Conservation (phyloP, 2,113 vertebrate species). For the Callithrix jacchus region DNA sequence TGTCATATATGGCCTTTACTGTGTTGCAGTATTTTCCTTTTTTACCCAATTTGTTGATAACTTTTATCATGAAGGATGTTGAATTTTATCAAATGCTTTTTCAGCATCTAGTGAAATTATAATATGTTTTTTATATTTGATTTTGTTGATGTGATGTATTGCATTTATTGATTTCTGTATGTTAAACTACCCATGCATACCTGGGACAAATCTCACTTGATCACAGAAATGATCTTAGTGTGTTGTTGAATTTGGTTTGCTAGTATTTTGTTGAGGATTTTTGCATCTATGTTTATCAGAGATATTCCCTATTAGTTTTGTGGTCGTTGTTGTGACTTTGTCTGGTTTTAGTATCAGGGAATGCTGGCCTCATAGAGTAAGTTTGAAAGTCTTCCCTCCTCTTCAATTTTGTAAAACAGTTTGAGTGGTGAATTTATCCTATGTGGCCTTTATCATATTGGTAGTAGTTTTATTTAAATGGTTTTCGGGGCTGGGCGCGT, state of each 20-base stretch:
- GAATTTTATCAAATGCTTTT: not conserved
- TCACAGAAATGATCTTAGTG: not conserved
- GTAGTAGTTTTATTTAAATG: too few species aligned
- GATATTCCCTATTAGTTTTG: too few species aligned
- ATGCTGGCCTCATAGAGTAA: not conserved
- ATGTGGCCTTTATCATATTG: too few species aligned
- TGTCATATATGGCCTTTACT: not conserved
- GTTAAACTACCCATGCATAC: not conserved
- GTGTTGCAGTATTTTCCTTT: not conserved
- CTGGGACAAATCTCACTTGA: not conserved
- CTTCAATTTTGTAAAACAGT: not conserved
- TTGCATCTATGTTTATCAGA: not conserved
- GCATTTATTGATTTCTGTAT: not conserved
- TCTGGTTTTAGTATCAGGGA: not conserved
- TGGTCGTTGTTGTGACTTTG: too few species aligned
- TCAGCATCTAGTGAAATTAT: not conserved
- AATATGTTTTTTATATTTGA: not conserved
- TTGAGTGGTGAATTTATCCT: not conserved
- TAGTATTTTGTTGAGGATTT: not conserved
- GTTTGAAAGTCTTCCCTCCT: not conserved
- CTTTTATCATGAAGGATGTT: too few species aligned
- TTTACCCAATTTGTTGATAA: not conserved
- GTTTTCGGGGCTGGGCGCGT: too few species aligned
- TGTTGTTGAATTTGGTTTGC: not conserved
- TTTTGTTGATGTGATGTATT: not conserved